Conservation (phyloP, 2,888 invertebrate genomes). For the Saturnia pavonia region DNA sequence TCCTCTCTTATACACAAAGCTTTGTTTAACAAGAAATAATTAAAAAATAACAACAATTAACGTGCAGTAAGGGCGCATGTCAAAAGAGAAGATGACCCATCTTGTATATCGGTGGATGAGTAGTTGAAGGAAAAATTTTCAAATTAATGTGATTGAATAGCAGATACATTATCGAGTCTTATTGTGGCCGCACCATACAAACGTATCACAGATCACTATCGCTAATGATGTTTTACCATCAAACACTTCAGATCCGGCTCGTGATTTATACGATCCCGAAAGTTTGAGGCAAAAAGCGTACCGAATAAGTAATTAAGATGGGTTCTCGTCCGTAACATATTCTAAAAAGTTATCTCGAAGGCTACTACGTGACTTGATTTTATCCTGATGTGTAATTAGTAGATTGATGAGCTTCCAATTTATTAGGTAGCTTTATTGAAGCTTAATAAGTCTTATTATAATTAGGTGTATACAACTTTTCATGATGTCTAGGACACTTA, state of each 20-base stretch:
- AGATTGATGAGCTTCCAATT: constrained; percentile 8
- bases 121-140: not conserved
- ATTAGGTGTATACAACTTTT: not conserved
- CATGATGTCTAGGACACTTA: not conserved
- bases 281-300: constrained; percentile 16
- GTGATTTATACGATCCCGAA: constrained; percentile 16
- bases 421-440: constrained; percentile 1
- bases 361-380: constrained; percentile 15
- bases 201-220: constrained; percentile 11
- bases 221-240: constrained; percentile 15
- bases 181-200: not conserved
- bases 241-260: constrained; percentile 1
- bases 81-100: not conserved
- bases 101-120: not conserved
- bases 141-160: not conserved
- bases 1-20: no score
- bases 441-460: not conserved
- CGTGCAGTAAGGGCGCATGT: no score
- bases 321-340: constrained; percentile 14
- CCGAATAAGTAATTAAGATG: constrained; percentile 19
- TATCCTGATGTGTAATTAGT: constrained; percentile 10
- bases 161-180: not conserved
- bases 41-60: no score
- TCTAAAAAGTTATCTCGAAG: constrained; percentile 10
- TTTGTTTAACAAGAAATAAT: no score